Base-by-base conservation (phyloP, 2,888 invertebrate species). In the Lapara coniferarum region DNA sequence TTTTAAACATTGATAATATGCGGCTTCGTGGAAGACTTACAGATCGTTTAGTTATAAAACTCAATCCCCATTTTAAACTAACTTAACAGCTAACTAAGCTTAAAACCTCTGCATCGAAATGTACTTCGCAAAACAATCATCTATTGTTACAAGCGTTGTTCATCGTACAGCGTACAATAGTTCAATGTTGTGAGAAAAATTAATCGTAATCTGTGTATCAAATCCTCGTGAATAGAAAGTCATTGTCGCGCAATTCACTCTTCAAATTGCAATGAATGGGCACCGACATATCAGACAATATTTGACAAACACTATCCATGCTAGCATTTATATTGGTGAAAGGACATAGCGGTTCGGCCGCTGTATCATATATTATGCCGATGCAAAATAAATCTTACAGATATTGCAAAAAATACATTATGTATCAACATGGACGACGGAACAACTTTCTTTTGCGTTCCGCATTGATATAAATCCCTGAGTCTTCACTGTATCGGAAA, bases 171-270 rank as follows among this genome's bases (percentile, higher is more conserved):
- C 56, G 16, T 44, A 66, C 66, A 69, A 67, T 30, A 52, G 57
- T 63, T 66, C 69, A 69, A 69, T 69, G 69, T 69, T 69, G 66
- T 69, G 69, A 52, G 69, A 69, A 69, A 69, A 66, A 57, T 66
- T 10, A 51, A 56, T 57, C 66, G 44, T 66, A 69, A 69, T 69
- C 66, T 44, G 16, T 51, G 66, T 14, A 37, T 69, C 58, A 69
- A 66, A 69, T 69, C 66, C 30, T 37, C 66, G 56, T 51, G 70
- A 70, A 53, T 59, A 67, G 67, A 67, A 67, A 70, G 67, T 70
- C 67, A 56, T 70, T 70, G 63, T 59, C 67, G 66, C 49, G 66
- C 14, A 58, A 51, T 37, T 58, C 14, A 37, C 30, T 25, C 30
- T 57, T 53, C 56, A 55, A 55, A 69, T 12, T 19, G 49, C 13